Evolutionary conservation across 1,140 invertebrate species (phyloP).

Genomic region (Cephus cinctus): DNA sequence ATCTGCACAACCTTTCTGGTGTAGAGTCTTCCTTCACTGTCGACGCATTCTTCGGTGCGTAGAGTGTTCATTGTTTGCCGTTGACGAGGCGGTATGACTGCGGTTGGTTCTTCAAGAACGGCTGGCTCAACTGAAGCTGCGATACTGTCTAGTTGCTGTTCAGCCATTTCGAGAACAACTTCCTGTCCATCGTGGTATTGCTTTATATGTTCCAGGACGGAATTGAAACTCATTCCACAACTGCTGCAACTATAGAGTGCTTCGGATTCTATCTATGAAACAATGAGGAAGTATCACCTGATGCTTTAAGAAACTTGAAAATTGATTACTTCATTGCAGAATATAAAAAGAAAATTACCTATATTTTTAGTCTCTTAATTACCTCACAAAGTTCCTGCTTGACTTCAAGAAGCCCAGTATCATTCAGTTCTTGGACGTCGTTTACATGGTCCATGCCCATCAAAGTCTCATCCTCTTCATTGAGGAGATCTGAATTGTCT

Average conservation of each 20-base stretch:
- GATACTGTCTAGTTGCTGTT: slow-evolving; percentile 36
- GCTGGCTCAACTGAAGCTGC: slow-evolving; percentile 12
- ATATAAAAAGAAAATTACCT: slow-evolving; percentile 2
- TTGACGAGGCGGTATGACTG: slow-evolving; percentile 18
- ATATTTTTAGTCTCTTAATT: slow-evolving; percentile 18
- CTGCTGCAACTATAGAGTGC: slow-evolving; percentile 64
- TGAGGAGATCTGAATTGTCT: slow-evolving; percentile 25
- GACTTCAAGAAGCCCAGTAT: slow-evolving; percentile 33
- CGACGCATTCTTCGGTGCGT: slow-evolving; percentile 53
- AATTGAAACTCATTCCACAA: slow-evolving; percentile 64
- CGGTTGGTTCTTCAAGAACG: slow-evolving; percentile 14
- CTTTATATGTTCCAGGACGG: slow-evolving; percentile 64
- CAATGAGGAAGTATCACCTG: neutral
- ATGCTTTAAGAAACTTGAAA: neutral
- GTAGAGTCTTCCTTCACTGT: slow-evolving; percentile 55
- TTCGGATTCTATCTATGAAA: slow-evolving; percentile 32
- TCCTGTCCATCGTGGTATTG: slow-evolving; percentile 67
- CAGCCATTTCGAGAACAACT: slow-evolving; percentile 60
- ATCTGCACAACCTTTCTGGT: slow-evolving; percentile 59
- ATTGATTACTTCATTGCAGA: slow-evolving; percentile 14
- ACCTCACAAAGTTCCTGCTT: slow-evolving; percentile 46
- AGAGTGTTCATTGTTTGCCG: slow-evolving; percentile 52
- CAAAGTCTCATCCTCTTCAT: slow-evolving; percentile 25
- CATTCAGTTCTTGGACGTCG: slow-evolving; percentile 30
- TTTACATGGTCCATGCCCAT: slow-evolving; percentile 36